A percentile compares a stretch with the other conserved stretches of the same genome.
These are phyloP conservation scores for Entelurus aequoreus DNA, from an alignment of 2,113 vertebrate species.

Conservation along the genomic window DNA sequence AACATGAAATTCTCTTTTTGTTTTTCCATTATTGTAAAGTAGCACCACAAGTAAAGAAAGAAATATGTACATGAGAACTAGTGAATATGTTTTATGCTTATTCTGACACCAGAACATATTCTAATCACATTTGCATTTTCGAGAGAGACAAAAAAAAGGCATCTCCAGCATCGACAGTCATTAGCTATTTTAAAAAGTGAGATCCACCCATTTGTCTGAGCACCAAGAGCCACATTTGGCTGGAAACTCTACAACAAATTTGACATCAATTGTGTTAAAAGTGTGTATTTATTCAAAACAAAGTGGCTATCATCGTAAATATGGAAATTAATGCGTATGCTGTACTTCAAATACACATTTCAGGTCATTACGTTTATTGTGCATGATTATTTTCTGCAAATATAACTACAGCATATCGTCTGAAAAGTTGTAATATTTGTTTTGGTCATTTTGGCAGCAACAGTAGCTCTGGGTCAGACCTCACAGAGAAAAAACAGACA, in stretches of 20 bases:
- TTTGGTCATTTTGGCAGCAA: constrained; percentile 51
- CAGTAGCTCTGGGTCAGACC: constrained; percentile 70
- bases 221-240: constrained; percentile 25
- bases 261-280: not conserved
- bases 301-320: not conserved
- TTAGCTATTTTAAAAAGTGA: constrained; percentile 29
- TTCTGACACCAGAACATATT: constrained; percentile 55
- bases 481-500: constrained; percentile 61
- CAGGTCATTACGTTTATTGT: constrained; percentile 25
- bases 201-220: constrained; percentile 57
- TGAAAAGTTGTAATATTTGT: constrained; percentile 45
- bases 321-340: not conserved
- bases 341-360: constrained; percentile 45
- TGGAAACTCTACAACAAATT: constrained; percentile 24
- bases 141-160: constrained; percentile 48
- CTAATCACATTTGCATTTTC: constrained; percentile 63
- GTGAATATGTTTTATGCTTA: constrained; percentile 58
- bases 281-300: not conserved
- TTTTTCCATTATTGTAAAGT: constrained; percentile 32
- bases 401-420: constrained; percentile 30
- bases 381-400: constrained; percentile 25
- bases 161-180: constrained; percentile 47
- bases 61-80: constrained; percentile 66
- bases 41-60: constrained; percentile 60
- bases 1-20: constrained; percentile 28